Percentiles rank a stretch among this genome's conserved stretches.
phyloP scores from a whole-genome alignment of 2,888 invertebrate genomes.

The Adelognathus sp. region DNA sequence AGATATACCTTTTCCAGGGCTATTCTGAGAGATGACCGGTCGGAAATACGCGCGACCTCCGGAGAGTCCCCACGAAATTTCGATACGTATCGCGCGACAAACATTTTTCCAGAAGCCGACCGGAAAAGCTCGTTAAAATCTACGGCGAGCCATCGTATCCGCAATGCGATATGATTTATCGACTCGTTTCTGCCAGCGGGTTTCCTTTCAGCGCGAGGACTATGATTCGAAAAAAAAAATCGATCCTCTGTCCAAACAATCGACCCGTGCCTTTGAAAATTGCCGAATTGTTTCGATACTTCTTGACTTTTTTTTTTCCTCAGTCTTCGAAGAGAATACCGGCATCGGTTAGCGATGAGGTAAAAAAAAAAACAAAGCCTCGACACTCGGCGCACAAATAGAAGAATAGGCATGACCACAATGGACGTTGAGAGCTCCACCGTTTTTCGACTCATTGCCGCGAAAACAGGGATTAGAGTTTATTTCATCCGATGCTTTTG shows the following conservation, averaged over 20 bases:
- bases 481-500: slow-evolving; percentile 22
- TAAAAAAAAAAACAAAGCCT: slow-evolving; percentile 10
- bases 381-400: slow-evolving; percentile 42
- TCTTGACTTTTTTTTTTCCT: neutral
- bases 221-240: neutral
- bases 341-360: neutral
- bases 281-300: neutral
- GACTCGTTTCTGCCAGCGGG: neutral
- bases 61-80: neutral
- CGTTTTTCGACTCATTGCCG: neutral
- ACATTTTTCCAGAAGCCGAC: neutral
- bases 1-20: neutral
- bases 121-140: slow-evolving; percentile 4
- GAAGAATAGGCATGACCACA: slow-evolving; percentile 22
- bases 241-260: neutral
- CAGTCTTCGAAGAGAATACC: slow-evolving; percentile 1
- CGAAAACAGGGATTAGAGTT: slow-evolving; percentile 20
- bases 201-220: neutral
- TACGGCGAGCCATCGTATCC: slow-evolving; percentile 4
- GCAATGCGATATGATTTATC: neutral
- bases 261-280: neutral
- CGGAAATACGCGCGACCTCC: neutral
- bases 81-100: neutral
- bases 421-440: neutral
- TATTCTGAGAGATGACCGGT: neutral